Base-by-base conservation (phyloP, 2,888 invertebrate genomes). In the Pediacus dermestoides region DNA sequence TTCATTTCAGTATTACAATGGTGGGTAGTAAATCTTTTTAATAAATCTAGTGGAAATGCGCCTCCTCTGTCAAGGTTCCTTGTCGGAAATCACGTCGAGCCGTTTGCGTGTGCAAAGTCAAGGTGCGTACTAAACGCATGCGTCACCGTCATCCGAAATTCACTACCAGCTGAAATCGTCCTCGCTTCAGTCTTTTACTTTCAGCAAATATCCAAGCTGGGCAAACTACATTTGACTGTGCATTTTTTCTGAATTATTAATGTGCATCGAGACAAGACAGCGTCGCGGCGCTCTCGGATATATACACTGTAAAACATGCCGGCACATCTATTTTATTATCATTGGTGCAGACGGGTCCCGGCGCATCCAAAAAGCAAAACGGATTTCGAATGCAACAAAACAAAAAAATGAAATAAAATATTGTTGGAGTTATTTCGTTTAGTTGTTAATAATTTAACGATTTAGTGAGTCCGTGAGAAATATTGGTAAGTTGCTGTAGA, bases 181-280 rank as follows among this genome's bases (percentile, higher is more conserved):
- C 27, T 36, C 28, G 37, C 42, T 43, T 44, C 52, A 50, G 50
- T 50, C 50, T 44, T 35, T 44, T 37, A 45, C 44, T 44, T 47
- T 44, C 49, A n/a, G 42, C 37, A 39, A 49, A 46, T 47, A 44
- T 40, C 36, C 42, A 35, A 42, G 35, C 40, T 22, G 30, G n/a
- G 26, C 34, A 28, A 42, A 41, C 40, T 31, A 39, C 39, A 45
- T 36, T 39, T 35, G 39, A 33, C 36, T 37, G 35, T 8, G n/a
- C n/a, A 33, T 33, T 39, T 37, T 33, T 36, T 39, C 33, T 44
- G 37, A 43, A 39, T 44, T 44, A 34, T 44, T 34, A 36, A 42
- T 45, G 39, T 28, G 42, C 32, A 34, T 35, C 31, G 35, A 31
- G 40, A n/a, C n/a, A n/a, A n/a, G n/a, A n/a, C n/a, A n/a, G n/a